Evolutionary conservation across 2,113 vertebrate species (phyloP).

Genomic region (Mustela nigripes): DNA sequence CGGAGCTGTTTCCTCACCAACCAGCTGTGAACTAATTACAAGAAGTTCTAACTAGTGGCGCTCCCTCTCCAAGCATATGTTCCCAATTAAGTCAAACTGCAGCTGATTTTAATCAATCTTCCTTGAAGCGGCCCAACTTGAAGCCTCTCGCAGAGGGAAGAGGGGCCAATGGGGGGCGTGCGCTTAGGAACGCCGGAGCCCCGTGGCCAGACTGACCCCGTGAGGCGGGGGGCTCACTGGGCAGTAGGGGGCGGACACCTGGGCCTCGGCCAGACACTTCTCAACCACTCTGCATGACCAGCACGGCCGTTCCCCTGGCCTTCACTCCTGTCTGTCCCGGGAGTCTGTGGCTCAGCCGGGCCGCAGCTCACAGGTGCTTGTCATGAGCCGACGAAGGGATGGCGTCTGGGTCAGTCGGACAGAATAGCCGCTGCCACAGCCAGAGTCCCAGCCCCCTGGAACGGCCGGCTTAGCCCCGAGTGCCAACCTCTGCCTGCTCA

Average conservation of each 20-base stretch:
- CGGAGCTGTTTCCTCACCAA: conserved; percentile 77
- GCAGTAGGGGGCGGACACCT: not conserved
- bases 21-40: conserved; percentile 88
- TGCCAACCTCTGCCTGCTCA: not conserved
- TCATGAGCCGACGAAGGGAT: accelerated
- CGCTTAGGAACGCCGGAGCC: conserved; percentile 78
- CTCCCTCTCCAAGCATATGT: conserved; percentile 87
- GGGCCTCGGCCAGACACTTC: accelerated
- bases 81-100: conserved; percentile 88
- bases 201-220: not conserved
- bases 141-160: conserved; percentile 82
- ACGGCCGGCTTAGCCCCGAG: not conserved
- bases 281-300: not conserved
- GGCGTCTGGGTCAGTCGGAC: accelerated
- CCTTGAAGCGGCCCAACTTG: conserved; percentile 86
- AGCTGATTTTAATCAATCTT: conserved; percentile 90
- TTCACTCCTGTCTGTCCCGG: not conserved
- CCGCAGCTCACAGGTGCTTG: too few relatives aligned
- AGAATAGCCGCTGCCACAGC: not conserved
- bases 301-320: accelerated
- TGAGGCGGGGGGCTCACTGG: not conserved
- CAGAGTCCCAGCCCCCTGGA: not conserved
- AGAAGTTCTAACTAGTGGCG: conserved; percentile 84
- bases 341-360: not conserved
- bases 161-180: conserved; percentile 64